phyloP scores from a whole-genome alignment of 2,113 vertebrate genomes.

The Alces alces region DNA sequence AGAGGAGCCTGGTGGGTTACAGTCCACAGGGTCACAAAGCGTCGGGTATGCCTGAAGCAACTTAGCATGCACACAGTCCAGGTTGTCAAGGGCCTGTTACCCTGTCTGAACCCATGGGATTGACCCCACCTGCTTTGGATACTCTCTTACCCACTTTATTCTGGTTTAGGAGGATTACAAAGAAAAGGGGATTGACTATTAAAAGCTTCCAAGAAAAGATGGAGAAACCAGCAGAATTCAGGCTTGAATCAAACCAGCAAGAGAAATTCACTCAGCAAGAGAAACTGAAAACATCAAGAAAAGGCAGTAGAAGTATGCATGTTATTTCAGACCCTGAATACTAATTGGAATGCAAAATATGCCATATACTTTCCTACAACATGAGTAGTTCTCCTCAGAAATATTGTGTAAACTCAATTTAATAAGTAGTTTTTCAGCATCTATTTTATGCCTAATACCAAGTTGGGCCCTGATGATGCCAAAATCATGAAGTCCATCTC shows the following conservation, averaged over 20 bases:
- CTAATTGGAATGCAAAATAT: neutral
- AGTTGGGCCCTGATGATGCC: neutral
- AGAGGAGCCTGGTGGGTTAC: neutral
- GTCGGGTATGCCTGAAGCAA: neutral
- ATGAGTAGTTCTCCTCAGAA: neutral
- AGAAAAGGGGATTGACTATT: neutral
- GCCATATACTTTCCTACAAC: neutral
- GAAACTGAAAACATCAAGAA: neutral
- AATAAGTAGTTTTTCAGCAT: neutral
- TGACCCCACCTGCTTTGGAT: neutral
- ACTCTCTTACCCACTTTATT: neutral
- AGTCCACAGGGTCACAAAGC: fast-evolving
- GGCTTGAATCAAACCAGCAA: neutral
- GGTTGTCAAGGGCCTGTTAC: neutral
- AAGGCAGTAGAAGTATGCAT: neutral
- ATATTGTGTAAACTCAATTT: neutral
- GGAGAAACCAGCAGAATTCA: neutral
- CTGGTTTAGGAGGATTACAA: neutral
- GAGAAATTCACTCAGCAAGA: neutral
- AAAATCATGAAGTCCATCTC: neutral
- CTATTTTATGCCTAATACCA: neutral
- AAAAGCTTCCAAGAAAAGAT: neutral
- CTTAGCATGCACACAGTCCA: neutral
- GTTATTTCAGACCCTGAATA: neutral
- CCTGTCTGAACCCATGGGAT: neutral